A percentile compares a stretch with the other conserved stretches of the same genome.
Conservation (phyloP, 2,113 vertebrate species). For the Gnathochromis pfefferi region DNA sequence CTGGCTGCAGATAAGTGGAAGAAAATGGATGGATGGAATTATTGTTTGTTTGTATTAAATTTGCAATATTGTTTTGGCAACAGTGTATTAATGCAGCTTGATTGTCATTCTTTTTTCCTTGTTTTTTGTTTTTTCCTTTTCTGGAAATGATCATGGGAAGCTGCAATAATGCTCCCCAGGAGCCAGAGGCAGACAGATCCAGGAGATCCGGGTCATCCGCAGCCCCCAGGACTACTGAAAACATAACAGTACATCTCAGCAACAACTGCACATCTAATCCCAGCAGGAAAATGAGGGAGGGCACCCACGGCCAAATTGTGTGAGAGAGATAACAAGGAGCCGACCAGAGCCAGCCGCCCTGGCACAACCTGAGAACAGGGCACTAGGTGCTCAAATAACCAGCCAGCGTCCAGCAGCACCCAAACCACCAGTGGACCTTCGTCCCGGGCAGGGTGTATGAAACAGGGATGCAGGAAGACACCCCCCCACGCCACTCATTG, state of each 20-base stretch:
- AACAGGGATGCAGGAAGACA: background rate
- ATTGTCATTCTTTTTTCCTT: background rate
- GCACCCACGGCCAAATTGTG: background rate
- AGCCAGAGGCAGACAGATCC: background rate
- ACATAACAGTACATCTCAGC: background rate
- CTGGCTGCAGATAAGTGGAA: background rate
- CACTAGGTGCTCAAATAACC: background rate
- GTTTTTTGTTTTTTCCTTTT: background rate
- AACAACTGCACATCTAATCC: background rate
- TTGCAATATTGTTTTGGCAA: background rate
- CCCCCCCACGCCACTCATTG: background rate
- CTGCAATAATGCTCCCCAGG: background rate
- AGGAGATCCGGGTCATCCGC: background rate
- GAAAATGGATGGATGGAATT: background rate
- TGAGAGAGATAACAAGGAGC: background rate
- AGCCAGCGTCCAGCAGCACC: background rate
- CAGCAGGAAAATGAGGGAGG: background rate
- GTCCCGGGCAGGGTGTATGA: fast-evolving
- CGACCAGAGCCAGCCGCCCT: background rate
- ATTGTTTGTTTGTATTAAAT: background rate
- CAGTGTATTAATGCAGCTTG: background rate
- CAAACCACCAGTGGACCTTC: background rate
- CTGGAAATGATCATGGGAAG: background rate
- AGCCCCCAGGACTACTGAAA: background rate
- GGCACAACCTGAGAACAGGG: background rate